Evolutionary conservation across 2,888 invertebrate species (phyloP).

Genomic region (Epinotia bilunana): DNA sequence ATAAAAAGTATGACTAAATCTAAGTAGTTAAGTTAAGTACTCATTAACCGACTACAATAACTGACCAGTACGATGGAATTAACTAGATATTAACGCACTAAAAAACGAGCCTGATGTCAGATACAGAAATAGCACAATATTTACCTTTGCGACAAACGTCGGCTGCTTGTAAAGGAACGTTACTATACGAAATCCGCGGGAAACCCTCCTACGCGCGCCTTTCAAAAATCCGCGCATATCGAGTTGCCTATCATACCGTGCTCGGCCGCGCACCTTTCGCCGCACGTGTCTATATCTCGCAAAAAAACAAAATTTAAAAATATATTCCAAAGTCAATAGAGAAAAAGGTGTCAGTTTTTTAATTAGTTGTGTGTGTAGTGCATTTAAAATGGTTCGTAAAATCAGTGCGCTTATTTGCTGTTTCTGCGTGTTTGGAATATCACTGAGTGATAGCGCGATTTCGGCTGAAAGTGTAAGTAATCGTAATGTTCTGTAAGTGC

Average conservation of each 20-base stretch:
- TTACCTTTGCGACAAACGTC: constrained; percentile 25
- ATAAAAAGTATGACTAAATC: no score
- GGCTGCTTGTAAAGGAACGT: constrained; percentile 69
- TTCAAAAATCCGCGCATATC: constrained; percentile 79
- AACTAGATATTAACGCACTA: constrained; percentile 33
- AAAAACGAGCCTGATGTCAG: constrained; percentile 10
- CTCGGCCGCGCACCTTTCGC: constrained; percentile 76
- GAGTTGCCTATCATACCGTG: constrained; percentile 69
- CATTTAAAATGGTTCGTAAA: constrained; percentile 75
- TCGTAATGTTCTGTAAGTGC: constrained; percentile 19
- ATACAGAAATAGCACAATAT: constrained; percentile 17
- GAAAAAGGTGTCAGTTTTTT: constrained; percentile 42
- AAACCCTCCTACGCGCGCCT: constrained; percentile 84
- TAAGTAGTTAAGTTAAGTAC: no score
- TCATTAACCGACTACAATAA: background rate
- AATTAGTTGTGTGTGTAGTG: constrained; percentile 50
- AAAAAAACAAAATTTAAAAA: constrained; percentile 50
- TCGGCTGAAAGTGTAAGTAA: constrained; percentile 76
- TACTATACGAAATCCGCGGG: constrained; percentile 69
- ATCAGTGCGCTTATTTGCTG: constrained; percentile 76
- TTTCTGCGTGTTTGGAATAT: constrained; percentile 75
- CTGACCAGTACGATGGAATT: background rate
- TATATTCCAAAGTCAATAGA: constrained; percentile 45
- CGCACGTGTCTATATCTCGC: constrained; percentile 54
- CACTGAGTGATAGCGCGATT: constrained; percentile 76